Conservation (phyloP, 1,140 invertebrate species). For the Thalassaphorura encarpata region DNA sequence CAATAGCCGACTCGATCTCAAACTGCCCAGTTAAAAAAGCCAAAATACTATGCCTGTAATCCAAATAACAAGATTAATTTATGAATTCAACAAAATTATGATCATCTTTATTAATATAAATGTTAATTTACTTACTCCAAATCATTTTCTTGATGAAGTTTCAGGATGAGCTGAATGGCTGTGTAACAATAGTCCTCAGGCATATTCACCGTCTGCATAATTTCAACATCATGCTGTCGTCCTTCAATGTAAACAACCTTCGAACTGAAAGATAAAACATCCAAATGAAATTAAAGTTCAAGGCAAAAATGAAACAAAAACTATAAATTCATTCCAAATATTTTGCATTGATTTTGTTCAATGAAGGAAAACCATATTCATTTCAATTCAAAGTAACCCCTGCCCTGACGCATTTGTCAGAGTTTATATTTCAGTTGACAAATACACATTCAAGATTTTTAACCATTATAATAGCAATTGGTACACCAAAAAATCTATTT, state of each 20-base stretch:
- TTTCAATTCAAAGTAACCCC: too few species aligned
- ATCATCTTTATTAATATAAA: not conserved
- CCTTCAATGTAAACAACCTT: conserved; percentile 83
- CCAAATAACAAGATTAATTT: conserved; percentile 34
- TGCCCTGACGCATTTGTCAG: too few species aligned
- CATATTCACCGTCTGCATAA: conserved; percentile 65
- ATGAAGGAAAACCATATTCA: conserved; percentile 82
- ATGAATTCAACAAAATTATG: conserved; percentile 9
- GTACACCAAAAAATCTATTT: too few species aligned
- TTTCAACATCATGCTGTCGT: conserved; percentile 69
- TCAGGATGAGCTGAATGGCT: conserved; percentile 58
- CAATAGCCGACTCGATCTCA: conserved; percentile 81
- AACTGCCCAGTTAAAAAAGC: conserved; percentile 98
- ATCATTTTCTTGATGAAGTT: conserved; percentile 75
- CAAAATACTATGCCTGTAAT: conserved; percentile 67
- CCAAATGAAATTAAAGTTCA: conserved; percentile 1
- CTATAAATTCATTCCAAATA: not conserved
- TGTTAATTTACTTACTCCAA: conserved; percentile 53
- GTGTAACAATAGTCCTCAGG: conserved; percentile 70
- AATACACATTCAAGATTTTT: too few species aligned
- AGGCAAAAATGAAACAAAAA: not conserved
- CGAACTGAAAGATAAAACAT: conserved; percentile 33
- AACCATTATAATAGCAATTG: too few species aligned
- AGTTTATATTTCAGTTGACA: too few species aligned
- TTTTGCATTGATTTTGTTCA: conserved; percentile 54